Conservation (phyloP, 1,140 invertebrate species). For the Papilio helenus region DNA sequence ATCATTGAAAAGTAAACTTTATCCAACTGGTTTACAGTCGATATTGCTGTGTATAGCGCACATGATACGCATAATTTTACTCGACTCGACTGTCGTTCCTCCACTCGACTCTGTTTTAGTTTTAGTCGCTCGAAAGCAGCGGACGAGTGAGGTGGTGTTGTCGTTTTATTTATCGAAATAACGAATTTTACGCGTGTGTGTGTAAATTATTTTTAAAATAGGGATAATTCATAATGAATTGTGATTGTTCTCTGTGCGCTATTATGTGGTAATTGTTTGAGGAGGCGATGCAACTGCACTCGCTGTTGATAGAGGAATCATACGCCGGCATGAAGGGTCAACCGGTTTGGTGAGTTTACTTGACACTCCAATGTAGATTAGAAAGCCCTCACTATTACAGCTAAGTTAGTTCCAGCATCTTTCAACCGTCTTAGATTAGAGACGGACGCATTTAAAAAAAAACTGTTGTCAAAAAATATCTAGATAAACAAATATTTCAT, state of each 20-base stretch:
- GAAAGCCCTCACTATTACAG: constrained; percentile 60
- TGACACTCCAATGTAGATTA: constrained; percentile 61
- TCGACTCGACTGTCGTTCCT: constrained; percentile 50
- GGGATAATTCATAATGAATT: constrained; percentile 71
- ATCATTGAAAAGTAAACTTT: constrained; percentile 38
- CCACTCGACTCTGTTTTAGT: constrained; percentile 40
- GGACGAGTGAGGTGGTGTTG: constrained; percentile 50
- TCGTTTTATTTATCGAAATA: background rate
- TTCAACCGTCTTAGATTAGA: background rate
- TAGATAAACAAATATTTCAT: background rate
- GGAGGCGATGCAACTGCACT: constrained; percentile 69
- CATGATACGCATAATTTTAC: constrained; percentile 54
- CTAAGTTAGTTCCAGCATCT: constrained; percentile 28
- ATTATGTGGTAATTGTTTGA: constrained; percentile 57
- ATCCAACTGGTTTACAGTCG: constrained; percentile 39
- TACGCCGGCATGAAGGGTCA: constrained; percentile 75
- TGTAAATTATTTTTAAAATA: constrained; percentile 64
- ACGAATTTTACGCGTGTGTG: constrained; percentile 33
- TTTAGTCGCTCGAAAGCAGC: constrained; percentile 62
- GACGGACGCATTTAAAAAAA: background rate
- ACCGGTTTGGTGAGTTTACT: constrained; percentile 79
- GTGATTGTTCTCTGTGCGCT: constrained; percentile 65
- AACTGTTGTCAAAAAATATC: background rate
- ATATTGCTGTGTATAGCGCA: constrained; percentile 50
- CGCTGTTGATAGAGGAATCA: constrained; percentile 59